Base-by-base conservation (phyloP, 2,797 vertebrate species). In the Sphenodon punctatus region DNA sequence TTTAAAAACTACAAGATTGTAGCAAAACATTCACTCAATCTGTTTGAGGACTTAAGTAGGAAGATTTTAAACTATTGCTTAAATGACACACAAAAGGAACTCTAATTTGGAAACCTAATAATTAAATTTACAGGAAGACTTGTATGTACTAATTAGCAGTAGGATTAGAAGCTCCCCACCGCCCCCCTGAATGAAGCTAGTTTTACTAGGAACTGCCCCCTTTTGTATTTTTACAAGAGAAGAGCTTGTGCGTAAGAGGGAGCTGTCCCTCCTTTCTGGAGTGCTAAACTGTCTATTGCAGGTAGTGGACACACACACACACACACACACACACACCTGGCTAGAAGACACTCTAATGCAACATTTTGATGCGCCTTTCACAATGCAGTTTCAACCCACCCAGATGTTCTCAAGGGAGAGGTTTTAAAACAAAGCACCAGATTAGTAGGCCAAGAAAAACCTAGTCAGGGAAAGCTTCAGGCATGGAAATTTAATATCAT, bases 391-490 rank as follows among this genome's bases (percentile, higher is more conserved):
- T 58, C 56, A 75, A 77, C 42, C 41, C 64, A 55, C 3, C 8
- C 32, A 53, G 42, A 48, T 72, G 12, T n/a, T n/a, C n/a, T n/a
- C n/a, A n/a, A n/a, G n/a, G n/a, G 5, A 59, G 2, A 16, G 9
- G n/a, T 8, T 51, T 51, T 51, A 27, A 19, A 19, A 25, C n/a
- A 25, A 10, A 41, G 36, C 5, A 41, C 41, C 25, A 41, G 17
- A 38, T 10, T 27, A 17, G 38, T 16, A 36, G 25, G 13, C 4
- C 41, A 1, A 0, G 0, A 5, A 2, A 10, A 4, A 20, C 8
- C 23, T 1, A 13, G 22, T 4, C 60, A 55, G 0, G 0, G 32
- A 14, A 74, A 58, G 8, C 17, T 43, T 71, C 22, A 48, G 32
- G 22, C 0, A 1, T 8, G 30, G 46, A 78, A 88, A 75, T 39